phyloP scores from a whole-genome alignment of 2,113 vertebrate species.

The Centropus unirufus region DNA sequence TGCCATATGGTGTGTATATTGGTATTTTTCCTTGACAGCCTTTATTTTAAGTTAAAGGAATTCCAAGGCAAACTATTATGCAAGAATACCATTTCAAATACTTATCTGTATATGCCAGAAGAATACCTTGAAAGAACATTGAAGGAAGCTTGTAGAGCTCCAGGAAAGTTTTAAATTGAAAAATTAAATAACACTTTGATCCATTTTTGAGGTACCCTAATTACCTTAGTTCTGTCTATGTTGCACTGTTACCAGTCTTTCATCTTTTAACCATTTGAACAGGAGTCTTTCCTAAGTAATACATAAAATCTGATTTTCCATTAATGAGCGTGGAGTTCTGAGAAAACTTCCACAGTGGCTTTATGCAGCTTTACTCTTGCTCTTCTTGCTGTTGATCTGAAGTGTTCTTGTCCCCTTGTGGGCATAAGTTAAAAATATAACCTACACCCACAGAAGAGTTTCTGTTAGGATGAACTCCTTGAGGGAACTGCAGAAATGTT shows the following conservation, averaged over 20 bases:
- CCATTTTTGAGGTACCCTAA: conserved; percentile 18
- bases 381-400: neutral
- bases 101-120: neutral
- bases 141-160: conserved; percentile 6
- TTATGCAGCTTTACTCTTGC: neutral
- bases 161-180: conserved; percentile 50
- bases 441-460: rapidly evolving
- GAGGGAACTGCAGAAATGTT: neutral
- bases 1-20: conserved; percentile 62
- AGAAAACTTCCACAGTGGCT: neutral
- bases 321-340: neutral
- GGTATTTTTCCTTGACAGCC: conserved; percentile 57
- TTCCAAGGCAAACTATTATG: conserved; percentile 43
- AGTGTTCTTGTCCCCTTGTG: neutral
- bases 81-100: neutral
- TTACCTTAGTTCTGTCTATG: conserved; percentile 5
- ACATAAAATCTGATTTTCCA: conserved; percentile 11
- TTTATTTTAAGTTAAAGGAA: conserved; percentile 61
- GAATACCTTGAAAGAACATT: conserved; percentile 17
- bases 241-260: conserved; percentile 13
- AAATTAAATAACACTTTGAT: conserved; percentile 30
- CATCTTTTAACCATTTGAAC: conserved; percentile 40
- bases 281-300: neutral
- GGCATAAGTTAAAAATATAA: neutral
- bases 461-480: neutral